These are phyloP conservation scores for Ginglymostoma cirratum DNA, from an alignment of 2,113 vertebrate species.

Conservation along the genomic window DNA sequence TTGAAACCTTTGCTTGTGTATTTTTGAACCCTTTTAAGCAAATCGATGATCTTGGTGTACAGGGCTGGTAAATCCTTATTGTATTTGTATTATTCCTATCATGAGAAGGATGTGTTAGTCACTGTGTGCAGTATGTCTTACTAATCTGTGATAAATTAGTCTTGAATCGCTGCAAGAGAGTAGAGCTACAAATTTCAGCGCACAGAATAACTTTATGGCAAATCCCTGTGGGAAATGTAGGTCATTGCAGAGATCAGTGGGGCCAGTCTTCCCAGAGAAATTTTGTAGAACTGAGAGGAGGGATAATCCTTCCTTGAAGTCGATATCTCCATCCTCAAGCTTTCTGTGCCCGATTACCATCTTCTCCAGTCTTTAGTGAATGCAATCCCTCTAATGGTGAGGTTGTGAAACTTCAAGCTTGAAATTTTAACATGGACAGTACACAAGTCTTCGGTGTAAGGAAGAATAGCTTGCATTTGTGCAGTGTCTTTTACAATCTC, in stretches of 20 bases:
- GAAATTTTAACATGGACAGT: background rate
- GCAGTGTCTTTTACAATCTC: background rate
- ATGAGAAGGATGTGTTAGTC: background rate
- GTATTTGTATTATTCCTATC: background rate
- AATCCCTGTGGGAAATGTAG: background rate
- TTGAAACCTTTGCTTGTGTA: constrained; percentile 11
- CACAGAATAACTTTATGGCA: background rate
- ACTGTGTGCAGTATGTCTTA: background rate
- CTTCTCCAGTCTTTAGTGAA: background rate
- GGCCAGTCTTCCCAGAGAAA: background rate
- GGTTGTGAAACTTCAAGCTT: background rate
- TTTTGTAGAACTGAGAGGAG: background rate
- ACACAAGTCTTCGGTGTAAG: background rate
- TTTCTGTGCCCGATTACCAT: background rate
- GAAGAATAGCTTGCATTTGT: background rate
- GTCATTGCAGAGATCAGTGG: background rate
- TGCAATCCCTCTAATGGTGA: background rate
- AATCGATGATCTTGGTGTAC: background rate
- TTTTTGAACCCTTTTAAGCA: background rate
- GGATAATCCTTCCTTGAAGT: background rate
- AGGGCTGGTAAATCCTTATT: background rate
- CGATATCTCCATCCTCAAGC: background rate
- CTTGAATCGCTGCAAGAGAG: background rate
- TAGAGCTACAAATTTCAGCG: background rate
- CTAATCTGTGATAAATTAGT: constrained; percentile 17